Percentiles rank a stretch among this genome's conserved stretches.
Evolutionary conservation across 2,113 vertebrate genomes (phyloP).

Genomic region (Saccopteryx bilineata): DNA sequence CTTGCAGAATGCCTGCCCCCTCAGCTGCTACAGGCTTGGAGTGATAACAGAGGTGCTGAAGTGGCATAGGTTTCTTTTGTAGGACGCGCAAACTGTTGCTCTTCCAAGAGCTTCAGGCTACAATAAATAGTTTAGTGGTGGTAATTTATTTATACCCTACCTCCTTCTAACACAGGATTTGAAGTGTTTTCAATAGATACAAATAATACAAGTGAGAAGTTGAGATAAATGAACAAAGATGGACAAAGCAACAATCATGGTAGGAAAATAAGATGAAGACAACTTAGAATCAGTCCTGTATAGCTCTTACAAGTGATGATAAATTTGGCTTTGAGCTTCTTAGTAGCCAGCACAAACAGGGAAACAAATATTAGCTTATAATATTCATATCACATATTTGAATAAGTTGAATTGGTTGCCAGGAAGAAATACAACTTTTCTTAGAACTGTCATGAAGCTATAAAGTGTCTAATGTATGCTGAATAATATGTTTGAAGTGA

Average conservation of each 20-base stretch:
- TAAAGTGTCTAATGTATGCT: background rate
- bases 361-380: background rate
- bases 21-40: background rate
- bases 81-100: background rate
- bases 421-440: constrained; percentile 13
- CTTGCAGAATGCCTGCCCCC: background rate
- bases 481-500: background rate
- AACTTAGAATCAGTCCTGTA: background rate
- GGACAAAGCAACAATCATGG: background rate
- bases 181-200: constrained; percentile 54
- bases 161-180: constrained; percentile 28
- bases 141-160: constrained; percentile 22
- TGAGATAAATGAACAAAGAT: constrained; percentile 29
- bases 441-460: background rate
- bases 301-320: background rate
- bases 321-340: background rate
- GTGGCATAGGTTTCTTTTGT: background rate
- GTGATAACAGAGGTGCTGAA: background rate
- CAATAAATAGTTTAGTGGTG: background rate
- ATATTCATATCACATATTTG: background rate
- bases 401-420: background rate
- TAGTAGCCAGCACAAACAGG: background rate
- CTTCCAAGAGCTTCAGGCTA: background rate
- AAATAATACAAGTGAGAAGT: constrained; percentile 59
- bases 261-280: constrained; percentile 14